Percentiles rank a stretch among this genome's conserved stretches.
Evolutionary conservation across 2,797 vertebrate species (phyloP).

Genomic region (Lates japonicus): DNA sequence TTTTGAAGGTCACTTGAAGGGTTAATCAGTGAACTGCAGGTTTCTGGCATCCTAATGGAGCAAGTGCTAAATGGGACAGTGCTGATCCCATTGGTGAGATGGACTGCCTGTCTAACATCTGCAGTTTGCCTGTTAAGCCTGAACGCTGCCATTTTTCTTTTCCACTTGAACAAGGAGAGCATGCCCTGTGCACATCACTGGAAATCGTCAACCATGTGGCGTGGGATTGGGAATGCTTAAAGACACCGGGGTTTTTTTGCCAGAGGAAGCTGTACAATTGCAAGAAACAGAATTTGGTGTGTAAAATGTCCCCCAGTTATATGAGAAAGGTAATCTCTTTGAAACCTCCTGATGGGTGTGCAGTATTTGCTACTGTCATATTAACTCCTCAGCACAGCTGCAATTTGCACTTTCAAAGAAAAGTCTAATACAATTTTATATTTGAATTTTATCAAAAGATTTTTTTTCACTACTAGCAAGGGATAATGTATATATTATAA

Average conservation of each 20-base stretch:
- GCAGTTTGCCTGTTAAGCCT: conserved; percentile 2
- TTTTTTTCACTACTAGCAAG: neutral
- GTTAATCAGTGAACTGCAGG: conserved; percentile 18
- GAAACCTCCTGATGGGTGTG: conserved; percentile 16
- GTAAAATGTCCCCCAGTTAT: conserved; percentile 19
- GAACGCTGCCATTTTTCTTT: conserved; percentile 1
- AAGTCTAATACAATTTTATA: neutral
- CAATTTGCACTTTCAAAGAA: conserved; percentile 7
- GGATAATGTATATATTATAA: neutral
- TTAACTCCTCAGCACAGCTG: conserved; percentile 17
- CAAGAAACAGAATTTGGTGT: neutral
- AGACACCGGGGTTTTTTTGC: neutral
- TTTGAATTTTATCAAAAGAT: neutral
- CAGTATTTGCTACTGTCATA: conserved; percentile 22
- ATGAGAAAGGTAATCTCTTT: conserved; percentile 23
- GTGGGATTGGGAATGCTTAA: conserved; percentile 17
- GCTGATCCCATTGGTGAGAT: neutral
- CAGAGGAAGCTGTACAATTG: conserved; percentile 13
- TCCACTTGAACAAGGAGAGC: conserved; percentile 22
- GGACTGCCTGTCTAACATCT: neutral
- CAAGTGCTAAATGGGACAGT: conserved; percentile 6
- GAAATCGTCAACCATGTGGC: conserved; percentile 1
- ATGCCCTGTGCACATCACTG: neutral
- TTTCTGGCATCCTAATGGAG: conserved; percentile 15
- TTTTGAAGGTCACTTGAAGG: conserved; percentile 28